Base-by-base conservation (phyloP, 1,140 invertebrate species). In the Papilio machaon region DNA sequence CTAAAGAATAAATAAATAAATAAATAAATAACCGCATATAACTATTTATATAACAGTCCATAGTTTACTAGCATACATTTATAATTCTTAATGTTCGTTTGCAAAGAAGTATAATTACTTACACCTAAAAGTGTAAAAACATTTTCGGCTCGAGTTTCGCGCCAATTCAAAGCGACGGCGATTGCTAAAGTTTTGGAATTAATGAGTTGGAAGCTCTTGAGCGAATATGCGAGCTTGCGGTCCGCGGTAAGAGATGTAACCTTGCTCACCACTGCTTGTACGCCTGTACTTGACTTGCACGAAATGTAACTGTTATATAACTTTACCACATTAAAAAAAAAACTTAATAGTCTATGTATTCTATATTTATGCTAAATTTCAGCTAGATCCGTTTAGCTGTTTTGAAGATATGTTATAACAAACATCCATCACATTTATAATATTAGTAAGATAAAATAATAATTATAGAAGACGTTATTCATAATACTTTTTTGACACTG, bases 151-250 rank as follows among this genome's bases (percentile, higher is more conserved):
- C 84, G 85, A 89, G 86, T 88, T 87, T 86, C 82, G 76, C 84
- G 73, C 80, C 79, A 82, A 75, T 82, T 82, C 79, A 82, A 86
- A 87, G 86, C 82, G 84, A 85, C 87, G 85, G 86, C 86, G 86
- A 88, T 90, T 90, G 87, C 83, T 81, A 89, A 92, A 90, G 83
- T 89, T 92, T 88, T 76, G 67, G 73, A 90, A 91, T 88, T 88
- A 91, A 92, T 91, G 89, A 86, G 82, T 84, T 84, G 85, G 85
- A 84, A 87, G 85, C 85, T 88, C 88, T 89, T 86, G 85, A 89
- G 84, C 79, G 83, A 83, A 82, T 80, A 82, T 74, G 83, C 38
- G 47, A 49, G 58, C 60, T 81, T 85, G 81, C 73, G 82, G 84
- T 83, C 79, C 64, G 81, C 54, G 35, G 73, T 86, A 85, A 85